These are phyloP conservation scores for Agrypnia vestita DNA, from an alignment of 1,140 invertebrate genomes.

Conservation along the genomic window DNA sequence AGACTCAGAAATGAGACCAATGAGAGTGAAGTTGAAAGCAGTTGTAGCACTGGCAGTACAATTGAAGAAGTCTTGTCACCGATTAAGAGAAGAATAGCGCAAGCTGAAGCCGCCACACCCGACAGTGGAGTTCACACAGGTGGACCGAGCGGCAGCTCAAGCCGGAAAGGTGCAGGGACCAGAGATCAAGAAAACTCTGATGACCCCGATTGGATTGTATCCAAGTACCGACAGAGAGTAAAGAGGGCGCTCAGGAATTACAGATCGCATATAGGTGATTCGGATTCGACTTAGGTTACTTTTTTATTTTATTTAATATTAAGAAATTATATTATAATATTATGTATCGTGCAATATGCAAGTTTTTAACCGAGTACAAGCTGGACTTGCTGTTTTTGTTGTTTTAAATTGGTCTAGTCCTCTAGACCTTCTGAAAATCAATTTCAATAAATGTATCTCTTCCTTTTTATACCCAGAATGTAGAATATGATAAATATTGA, in stretches of 20 bases:
- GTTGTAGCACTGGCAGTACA: constrained; percentile 68
- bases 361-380: not conserved
- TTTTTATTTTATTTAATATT: constrained; percentile 51
- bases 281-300: constrained; percentile 73
- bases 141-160: constrained; percentile 63
- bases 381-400: not conserved
- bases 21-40: constrained; percentile 70
- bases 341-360: constrained; percentile 16
- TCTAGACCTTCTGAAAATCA: not conserved
- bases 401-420: no score
- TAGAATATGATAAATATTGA: no score
- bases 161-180: constrained; percentile 51
- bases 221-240: constrained; percentile 71
- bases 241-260: constrained; percentile 74
- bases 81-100: constrained; percentile 29
- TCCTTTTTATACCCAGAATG: no score
- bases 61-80: constrained; percentile 63
- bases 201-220: constrained; percentile 70
- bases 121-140: constrained; percentile 65
- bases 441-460: not conserved
- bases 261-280: constrained; percentile 72
- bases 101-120: constrained; percentile 59
- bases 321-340: not conserved
- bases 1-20: constrained; percentile 71
- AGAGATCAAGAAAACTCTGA: constrained; percentile 65